Evolutionary conservation across 2,888 invertebrate genomes (phyloP).

Genomic region (Campoletis raptor): DNA sequence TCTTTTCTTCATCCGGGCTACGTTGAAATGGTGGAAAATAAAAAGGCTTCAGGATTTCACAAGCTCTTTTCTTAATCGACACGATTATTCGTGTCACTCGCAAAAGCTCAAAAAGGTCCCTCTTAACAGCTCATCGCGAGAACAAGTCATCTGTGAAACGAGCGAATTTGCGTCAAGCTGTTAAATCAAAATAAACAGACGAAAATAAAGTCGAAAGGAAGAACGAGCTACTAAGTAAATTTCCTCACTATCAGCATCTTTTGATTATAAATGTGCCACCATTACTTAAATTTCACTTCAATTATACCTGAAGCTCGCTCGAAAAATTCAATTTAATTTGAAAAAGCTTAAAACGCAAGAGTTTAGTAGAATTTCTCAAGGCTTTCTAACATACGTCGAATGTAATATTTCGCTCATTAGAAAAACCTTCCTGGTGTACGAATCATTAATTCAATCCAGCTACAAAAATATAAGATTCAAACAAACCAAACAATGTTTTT

Average conservation of each 20-base stretch:
- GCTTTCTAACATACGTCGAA: too few species aligned
- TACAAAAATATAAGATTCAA: too few species aligned
- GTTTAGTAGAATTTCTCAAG: too few species aligned
- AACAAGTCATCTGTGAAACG: constrained; percentile 61
- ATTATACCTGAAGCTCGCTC: not conserved
- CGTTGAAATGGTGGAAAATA: constrained; percentile 33
- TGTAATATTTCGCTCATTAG: too few species aligned
- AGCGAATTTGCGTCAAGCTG: constrained; percentile 45
- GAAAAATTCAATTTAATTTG: too few species aligned
- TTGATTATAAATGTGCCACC: not conserved
- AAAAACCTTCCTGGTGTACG: too few species aligned
- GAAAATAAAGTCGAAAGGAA: constrained; percentile 4
- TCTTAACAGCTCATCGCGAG: constrained; percentile 70
- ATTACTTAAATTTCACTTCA: not conserved
- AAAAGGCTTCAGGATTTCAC: constrained; percentile 66
- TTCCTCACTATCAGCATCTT: not conserved
- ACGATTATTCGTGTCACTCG: constrained; percentile 70
- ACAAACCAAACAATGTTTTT: too few species aligned
- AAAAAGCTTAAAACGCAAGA: too few species aligned
- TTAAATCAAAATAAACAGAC: constrained; percentile 40
- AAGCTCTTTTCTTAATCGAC: constrained; percentile 65
- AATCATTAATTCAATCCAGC: too few species aligned
- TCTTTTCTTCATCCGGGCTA: constrained; percentile 46
- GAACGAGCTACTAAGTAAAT: not conserved
- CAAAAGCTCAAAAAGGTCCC: constrained; percentile 47